Base-by-base conservation (phyloP, 2,797 vertebrate genomes). In the Schizopygopsis malacanthus region DNA sequence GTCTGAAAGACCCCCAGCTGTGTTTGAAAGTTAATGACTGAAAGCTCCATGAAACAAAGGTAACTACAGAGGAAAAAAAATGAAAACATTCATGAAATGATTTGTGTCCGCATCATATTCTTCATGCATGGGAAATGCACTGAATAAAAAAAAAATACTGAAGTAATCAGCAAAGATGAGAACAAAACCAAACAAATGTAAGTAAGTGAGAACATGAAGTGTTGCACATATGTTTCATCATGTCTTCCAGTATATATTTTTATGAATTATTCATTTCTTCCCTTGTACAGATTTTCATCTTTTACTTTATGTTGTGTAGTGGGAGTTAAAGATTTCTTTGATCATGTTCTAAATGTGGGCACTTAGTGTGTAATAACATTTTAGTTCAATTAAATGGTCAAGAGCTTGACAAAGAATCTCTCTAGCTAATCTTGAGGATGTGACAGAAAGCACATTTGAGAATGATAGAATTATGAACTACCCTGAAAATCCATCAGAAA, bases 401-500 rank as follows among this genome's bases (percentile, higher is more conserved):
- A 71, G 20, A 50, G 65, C 39, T 7, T 79, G 50, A 70, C 18
- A 18, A 33, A 37, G 25, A 1, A 1, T 61, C 25, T 79, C 50
- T 79, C 47, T 59, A 54, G 39, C 67, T 28, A 50, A 85, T 67
- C 69, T 45, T 37, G 10, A 56, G 75, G 16, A 25, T 75, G 45
- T 45, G 81, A 83, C 75, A 79, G 65, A 81, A 82, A n/a, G 22
- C 37, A 39, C n/a, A 80, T 79, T 80, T 75, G 56, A 87, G n/a
- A 73, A 75, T 81, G 82, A 80, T 13, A 16, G 82, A 82, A 77
- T 86, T 86, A 86, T 82, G 45, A 75, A 59, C 45, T 61, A 79
- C 43, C n/a, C 69, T 81, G 61, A 73, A 56, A 87, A 87, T 84
- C 77, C 45, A 80, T 80, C 70, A 54, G 76, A 52, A 73, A 80